Evolutionary conservation across 2,888 invertebrate species (phyloP).

Genomic region (Suillia variegata): DNA sequence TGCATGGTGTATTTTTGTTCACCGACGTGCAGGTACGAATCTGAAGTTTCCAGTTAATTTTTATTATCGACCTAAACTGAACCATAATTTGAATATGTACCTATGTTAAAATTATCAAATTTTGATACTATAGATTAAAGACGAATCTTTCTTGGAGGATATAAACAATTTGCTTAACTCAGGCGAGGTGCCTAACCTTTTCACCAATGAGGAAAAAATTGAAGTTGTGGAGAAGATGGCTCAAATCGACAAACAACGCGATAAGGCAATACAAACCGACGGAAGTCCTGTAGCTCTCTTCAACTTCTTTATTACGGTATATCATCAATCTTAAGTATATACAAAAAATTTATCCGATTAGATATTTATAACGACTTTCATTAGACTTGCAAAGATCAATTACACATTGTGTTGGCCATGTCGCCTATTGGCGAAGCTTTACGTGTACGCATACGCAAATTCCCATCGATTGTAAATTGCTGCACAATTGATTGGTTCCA

Average conservation of each 20-base stretch:
- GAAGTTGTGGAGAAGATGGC: slow-evolving; percentile 95
- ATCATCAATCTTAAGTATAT: background rate
- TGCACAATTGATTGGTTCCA: slow-evolving; percentile 97
- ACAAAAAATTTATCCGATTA: background rate
- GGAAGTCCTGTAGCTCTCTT: slow-evolving; percentile 89
- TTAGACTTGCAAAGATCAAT: slow-evolving; percentile 83
- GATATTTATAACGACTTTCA: background rate
- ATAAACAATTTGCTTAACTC: slow-evolving; percentile 90
- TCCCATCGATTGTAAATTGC: slow-evolving; percentile 91
- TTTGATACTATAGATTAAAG: slow-evolving; percentile 75
- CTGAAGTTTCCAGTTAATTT: background rate
- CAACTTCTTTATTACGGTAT: slow-evolving; percentile 78
- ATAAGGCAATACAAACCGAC: slow-evolving; percentile 87
- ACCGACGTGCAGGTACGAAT: slow-evolving; percentile 80
- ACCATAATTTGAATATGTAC: too few relatives aligned
- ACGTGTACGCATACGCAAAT: slow-evolving; percentile 82
- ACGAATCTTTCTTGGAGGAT: slow-evolving; percentile 91
- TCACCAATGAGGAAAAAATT: slow-evolving; percentile 81
- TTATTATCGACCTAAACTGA: background rate
- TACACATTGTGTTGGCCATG: slow-evolving; percentile 89
- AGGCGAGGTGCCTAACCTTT: slow-evolving; percentile 93
- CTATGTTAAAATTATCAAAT: background rate
- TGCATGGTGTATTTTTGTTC: slow-evolving; percentile 88
- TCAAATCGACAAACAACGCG: slow-evolving; percentile 84
- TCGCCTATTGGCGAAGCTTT: slow-evolving; percentile 88